Conservation (phyloP, 2,888 invertebrate genomes). For the Cataglyphis cursor region DNA sequence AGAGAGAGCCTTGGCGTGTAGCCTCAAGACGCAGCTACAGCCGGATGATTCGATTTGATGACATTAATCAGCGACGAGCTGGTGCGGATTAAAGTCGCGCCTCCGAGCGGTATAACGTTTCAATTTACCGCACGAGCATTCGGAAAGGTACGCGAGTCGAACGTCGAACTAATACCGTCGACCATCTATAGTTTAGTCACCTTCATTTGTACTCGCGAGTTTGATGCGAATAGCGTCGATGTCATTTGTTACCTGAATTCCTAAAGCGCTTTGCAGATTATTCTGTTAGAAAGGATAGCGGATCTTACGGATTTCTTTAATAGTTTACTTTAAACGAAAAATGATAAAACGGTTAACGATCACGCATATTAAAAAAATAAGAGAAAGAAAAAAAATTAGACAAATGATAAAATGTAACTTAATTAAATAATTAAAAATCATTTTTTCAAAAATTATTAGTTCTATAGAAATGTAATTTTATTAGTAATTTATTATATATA, state of each 20-base stretch:
- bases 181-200: slow-evolving; percentile 38
- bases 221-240: slow-evolving; percentile 31
- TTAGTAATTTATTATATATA: background rate
- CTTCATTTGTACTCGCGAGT: slow-evolving; percentile 48
- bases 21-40: slow-evolving; percentile 62
- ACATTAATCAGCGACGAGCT: slow-evolving; percentile 71
- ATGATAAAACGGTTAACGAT: background rate
- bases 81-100: slow-evolving; percentile 69
- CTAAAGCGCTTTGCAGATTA: slow-evolving; percentile 12
- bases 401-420: background rate
- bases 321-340: slow-evolving; percentile 16
- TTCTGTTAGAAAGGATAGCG: slow-evolving; percentile 1
- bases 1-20: slow-evolving; percentile 48
- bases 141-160: slow-evolving; percentile 53
- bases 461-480: background rate
- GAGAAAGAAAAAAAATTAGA: too few species aligned
- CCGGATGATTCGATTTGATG: slow-evolving; percentile 68
- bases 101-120: slow-evolving; percentile 69
- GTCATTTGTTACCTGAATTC: slow-evolving; percentile 47
- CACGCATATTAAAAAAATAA: background rate
- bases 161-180: slow-evolving; percentile 57
- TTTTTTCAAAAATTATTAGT: background rate
- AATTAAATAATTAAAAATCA: background rate
- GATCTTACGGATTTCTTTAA: background rate
- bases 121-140: slow-evolving; percentile 73